Evolutionary conservation across 2,888 invertebrate genomes (phyloP).

Genomic region (Pocota personata): DNA sequence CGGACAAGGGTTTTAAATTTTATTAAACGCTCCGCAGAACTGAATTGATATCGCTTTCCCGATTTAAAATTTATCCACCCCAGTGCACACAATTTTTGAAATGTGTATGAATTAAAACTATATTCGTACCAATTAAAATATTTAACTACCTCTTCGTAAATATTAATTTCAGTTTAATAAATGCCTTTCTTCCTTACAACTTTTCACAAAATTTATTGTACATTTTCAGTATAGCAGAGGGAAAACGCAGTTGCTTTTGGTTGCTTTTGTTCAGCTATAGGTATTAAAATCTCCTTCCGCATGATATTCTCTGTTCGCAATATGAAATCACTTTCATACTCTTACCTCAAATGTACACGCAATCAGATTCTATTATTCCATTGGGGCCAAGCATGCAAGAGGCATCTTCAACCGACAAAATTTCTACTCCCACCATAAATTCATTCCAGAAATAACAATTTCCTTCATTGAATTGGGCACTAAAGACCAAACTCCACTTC

Average conservation of each 20-base stretch:
- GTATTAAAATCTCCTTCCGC: not conserved
- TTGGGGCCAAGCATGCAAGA: not conserved
- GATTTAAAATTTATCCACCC: too few relatives aligned
- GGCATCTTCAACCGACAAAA: not conserved
- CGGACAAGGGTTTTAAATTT: too few relatives aligned
- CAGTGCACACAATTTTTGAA: too few relatives aligned
- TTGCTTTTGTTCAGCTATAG: not conserved
- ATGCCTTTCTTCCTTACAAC: not conserved
- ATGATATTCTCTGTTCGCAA: not conserved
- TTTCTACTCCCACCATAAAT: conserved; percentile 9
- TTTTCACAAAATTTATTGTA: not conserved
- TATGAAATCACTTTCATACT: not conserved
- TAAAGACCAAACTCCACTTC: conserved; percentile 32
- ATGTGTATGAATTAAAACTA: not conserved
- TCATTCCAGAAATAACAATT: conserved; percentile 37
- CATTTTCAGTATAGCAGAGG: not conserved
- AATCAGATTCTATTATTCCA: conserved; percentile 12
- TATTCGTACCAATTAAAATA: not conserved
- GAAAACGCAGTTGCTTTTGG: not conserved
- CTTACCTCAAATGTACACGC: conserved; percentile 5
- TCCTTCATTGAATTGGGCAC: conserved; percentile 31
- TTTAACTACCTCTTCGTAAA: not conserved
- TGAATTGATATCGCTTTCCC: too few relatives aligned
- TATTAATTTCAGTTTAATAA: not conserved
- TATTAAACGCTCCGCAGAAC: too few relatives aligned